phyloP scores from a whole-genome alignment of 1,140 invertebrate species.

The Leptonema lineaticorne region DNA sequence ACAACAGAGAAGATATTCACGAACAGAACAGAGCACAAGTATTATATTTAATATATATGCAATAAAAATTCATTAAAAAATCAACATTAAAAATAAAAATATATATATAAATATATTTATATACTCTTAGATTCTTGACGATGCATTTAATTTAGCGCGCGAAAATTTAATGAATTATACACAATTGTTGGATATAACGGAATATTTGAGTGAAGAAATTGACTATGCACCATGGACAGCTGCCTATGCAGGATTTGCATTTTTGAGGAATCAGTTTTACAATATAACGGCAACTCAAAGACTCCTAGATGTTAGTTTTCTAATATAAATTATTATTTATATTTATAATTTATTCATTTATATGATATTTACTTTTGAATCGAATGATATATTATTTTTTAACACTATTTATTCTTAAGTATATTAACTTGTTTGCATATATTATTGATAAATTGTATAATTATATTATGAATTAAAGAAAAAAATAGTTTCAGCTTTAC shows the following conservation, averaged over 20 bases:
- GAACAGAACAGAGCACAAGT: background rate
- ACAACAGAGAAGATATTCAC: background rate
- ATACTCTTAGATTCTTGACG: slow-evolving; percentile 49
- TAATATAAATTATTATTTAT: background rate
- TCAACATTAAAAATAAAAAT: background rate
- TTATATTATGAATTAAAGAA: no score
- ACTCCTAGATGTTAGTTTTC: background rate
- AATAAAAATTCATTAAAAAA: background rate
- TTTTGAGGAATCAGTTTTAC: slow-evolving; percentile 44
- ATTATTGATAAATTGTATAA: no score
- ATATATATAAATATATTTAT: background rate
- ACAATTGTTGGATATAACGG: slow-evolving; percentile 59
- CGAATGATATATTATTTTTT: no score
- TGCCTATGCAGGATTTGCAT: slow-evolving; percentile 59
- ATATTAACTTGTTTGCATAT: no score
- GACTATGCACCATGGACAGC: slow-evolving; percentile 69
- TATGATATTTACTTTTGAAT: no score
- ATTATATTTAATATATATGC: background rate
- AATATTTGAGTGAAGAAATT: slow-evolving; percentile 64
- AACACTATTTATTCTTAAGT: no score
- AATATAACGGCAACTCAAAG: background rate
- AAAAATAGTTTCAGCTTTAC: no score
- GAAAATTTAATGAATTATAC: slow-evolving; percentile 53
- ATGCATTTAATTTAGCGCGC: slow-evolving; percentile 61
- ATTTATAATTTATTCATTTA: no score